Percentiles rank a stretch among this genome's conserved stretches.
Evolutionary conservation across 2,888 invertebrate genomes (phyloP).

Genomic region (Keiferia lycopersicella): DNA sequence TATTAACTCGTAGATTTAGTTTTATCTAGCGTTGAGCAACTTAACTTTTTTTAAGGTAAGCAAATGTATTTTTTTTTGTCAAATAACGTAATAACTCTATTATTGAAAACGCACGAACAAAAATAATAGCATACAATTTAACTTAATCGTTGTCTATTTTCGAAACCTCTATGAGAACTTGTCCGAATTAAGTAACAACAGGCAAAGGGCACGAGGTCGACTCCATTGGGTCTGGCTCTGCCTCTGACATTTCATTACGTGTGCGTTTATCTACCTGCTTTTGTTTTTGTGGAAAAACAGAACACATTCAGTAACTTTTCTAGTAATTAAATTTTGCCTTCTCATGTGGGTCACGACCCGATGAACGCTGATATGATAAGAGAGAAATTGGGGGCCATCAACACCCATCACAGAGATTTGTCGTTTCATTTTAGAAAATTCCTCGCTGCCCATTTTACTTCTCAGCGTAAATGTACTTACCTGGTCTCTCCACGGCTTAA

Average conservation of each 20-base stretch:
- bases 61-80: too few species aligned
- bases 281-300: constrained; percentile 20
- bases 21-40: too few species aligned
- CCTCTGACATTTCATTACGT: constrained; percentile 31
- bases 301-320: background rate
- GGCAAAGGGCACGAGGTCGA: constrained; percentile 40
- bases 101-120: constrained; percentile 1
- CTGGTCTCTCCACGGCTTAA: background rate
- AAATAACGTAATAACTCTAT: constrained; percentile 22
- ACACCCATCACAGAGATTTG: background rate
- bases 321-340: too few species aligned
- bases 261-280: background rate
- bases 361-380: too few species aligned
- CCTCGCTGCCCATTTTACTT: background rate
- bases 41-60: too few species aligned
- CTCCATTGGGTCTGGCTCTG: constrained; percentile 27
- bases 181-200: constrained; percentile 37
- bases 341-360: too few species aligned
- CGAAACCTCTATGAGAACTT: constrained; percentile 32
- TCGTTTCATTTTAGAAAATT: background rate
- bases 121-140: constrained; percentile 17
- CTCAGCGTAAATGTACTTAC: background rate
- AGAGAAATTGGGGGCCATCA: too few species aligned
- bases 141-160: constrained; percentile 20
- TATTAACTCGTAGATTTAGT: too few species aligned